These are phyloP conservation scores for Helleia helle DNA, from an alignment of 2,888 invertebrate species.

Conservation along the genomic window DNA sequence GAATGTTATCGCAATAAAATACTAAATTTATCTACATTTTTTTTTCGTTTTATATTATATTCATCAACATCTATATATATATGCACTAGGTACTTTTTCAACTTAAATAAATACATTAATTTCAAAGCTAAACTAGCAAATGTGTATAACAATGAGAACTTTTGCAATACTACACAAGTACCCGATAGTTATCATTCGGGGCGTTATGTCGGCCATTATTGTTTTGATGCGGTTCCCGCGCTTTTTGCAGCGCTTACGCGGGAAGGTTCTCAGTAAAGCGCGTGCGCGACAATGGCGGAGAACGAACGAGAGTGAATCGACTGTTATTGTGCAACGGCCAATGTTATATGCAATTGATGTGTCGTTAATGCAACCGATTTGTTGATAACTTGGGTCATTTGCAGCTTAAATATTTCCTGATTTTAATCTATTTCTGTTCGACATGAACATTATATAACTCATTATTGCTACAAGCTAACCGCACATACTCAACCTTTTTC, in stretches of 20 bases:
- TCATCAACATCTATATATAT: no score
- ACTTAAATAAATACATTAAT: background rate
- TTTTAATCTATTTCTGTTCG: constrained; percentile 22
- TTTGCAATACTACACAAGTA: constrained; percentile 51
- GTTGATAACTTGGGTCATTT: constrained; percentile 46
- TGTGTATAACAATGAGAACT: constrained; percentile 45
- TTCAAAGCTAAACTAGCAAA: constrained; percentile 23
- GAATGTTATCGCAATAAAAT: no score
- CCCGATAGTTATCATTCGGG: constrained; percentile 60
- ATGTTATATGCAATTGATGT: constrained; percentile 58
- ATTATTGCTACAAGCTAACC: no score
- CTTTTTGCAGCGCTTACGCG: constrained; percentile 65
- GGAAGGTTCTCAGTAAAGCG: constrained; percentile 69
- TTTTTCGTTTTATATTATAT: no score
- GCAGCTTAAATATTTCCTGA: constrained; percentile 33
- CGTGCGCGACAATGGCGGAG: constrained; percentile 66
- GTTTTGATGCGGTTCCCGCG: constrained; percentile 62
- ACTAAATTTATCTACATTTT: no score
- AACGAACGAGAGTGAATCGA: constrained; percentile 64
- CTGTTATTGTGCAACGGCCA: constrained; percentile 55
- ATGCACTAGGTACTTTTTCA: no score
- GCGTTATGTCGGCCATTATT: constrained; percentile 69
- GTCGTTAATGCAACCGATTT: constrained; percentile 55
- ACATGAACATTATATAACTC: constrained; percentile 9
- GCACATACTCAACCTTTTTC: no score